phyloP scores from a whole-genome alignment of 2,888 invertebrate species.

The Crioceris asparagi region DNA sequence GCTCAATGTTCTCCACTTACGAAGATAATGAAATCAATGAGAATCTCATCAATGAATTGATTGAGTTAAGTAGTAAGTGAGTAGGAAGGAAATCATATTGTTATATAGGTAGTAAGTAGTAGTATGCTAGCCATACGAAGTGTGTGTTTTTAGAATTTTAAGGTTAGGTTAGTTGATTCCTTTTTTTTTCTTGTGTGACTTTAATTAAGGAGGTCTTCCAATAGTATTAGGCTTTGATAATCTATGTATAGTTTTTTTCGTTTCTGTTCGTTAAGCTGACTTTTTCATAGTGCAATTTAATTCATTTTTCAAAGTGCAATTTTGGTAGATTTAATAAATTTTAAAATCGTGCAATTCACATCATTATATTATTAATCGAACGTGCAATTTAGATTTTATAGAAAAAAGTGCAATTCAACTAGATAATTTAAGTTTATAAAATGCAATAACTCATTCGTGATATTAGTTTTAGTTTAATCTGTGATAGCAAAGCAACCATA shows the following conservation, averaged over 20 bases:
- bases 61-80: conserved; percentile 41
- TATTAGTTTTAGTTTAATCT: too few relatives aligned
- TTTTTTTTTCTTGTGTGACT: too few relatives aligned
- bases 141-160: not conserved
- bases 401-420: conserved; percentile 9
- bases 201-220: conserved; percentile 7
- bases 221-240: conserved; percentile 1
- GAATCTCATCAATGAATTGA: conserved; percentile 48
- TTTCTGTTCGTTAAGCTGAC: conserved; percentile 15
- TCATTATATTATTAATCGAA: conserved; percentile 2
- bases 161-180: conserved; percentile 10
- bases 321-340: too few relatives aligned
- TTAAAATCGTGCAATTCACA: conserved; percentile 3
- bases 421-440: not conserved
- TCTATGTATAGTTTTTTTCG: not conserved
- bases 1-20: conserved; percentile 28
- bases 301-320: conserved; percentile 11
- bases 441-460: too few relatives aligned
- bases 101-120: conserved; percentile 5
- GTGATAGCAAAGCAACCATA: too few relatives aligned
- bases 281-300: conserved; percentile 16
- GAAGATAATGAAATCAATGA: conserved; percentile 42
- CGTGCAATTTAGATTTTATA: conserved; percentile 13
- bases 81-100: conserved; percentile 12
- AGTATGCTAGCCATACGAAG: not conserved